Evolutionary conservation across 2,797 vertebrate species (phyloP).

Genomic region (Morus bassanus): DNA sequence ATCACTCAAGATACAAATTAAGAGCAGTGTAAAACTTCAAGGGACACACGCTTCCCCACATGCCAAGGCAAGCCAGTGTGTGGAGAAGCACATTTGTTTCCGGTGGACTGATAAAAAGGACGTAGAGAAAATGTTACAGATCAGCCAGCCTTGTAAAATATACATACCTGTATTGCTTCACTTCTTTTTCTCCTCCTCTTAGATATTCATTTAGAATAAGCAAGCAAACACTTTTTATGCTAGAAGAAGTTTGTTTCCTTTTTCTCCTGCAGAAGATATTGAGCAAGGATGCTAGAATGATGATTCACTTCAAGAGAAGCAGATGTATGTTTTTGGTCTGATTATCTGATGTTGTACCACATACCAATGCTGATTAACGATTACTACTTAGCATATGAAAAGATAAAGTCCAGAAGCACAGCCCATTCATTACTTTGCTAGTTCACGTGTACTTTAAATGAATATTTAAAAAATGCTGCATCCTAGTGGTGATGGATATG

Average conservation of each 20-base stretch:
- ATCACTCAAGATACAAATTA: background rate
- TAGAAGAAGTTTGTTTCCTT: background rate
- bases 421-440: background rate
- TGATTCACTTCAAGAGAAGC: conserved; percentile 37
- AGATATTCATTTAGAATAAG: background rate
- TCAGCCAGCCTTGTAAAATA: background rate
- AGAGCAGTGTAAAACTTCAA: background rate
- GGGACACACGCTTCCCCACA: background rate
- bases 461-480: background rate
- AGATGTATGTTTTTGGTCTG: conserved; percentile 53
- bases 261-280: background rate
- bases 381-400: conserved; percentile 37
- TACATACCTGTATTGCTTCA: background rate
- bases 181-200: background rate
- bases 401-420: conserved; percentile 31
- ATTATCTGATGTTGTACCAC: conserved; percentile 49
- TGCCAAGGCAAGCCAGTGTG: background rate
- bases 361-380: conserved; percentile 33
- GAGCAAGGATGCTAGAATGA: background rate
- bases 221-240: background rate
- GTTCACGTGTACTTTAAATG: background rate
- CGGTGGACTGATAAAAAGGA: background rate
- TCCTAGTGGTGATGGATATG: background rate
- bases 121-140: background rate
- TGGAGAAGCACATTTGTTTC: background rate